phyloP scores from a whole-genome alignment of 2,113 vertebrate genomes.

The Semnornis frantzii region DNA sequence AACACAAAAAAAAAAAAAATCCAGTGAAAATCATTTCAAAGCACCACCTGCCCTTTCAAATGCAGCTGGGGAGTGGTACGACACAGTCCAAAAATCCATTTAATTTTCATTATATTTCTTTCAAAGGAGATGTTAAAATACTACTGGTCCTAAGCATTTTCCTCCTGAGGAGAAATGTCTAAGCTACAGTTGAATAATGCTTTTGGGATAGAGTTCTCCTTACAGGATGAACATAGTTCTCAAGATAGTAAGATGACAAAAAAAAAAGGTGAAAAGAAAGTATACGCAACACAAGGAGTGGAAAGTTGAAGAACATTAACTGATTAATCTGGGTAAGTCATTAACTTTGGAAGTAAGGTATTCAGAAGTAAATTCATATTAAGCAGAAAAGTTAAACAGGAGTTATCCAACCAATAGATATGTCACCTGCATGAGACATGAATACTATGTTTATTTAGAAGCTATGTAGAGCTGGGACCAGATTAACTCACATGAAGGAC shows the following conservation, averaged over 20 bases:
- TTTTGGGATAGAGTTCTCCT: not conserved
- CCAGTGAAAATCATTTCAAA: constrained; percentile 14
- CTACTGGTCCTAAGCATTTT: not conserved
- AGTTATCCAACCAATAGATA: not conserved
- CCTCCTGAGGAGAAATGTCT: not conserved
- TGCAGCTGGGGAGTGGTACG: not conserved
- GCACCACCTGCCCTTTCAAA: constrained; percentile 21
- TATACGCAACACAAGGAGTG: not conserved
- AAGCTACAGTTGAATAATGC: not conserved
- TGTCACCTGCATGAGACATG: not conserved
- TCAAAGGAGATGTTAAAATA: constrained; percentile 9
- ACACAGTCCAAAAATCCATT: not conserved
- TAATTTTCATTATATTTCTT: constrained; percentile 17
- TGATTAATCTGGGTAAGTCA: not conserved
- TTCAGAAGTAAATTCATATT: not conserved
- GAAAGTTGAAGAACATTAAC: not conserved
- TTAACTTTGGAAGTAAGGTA: not conserved
- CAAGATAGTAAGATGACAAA: not conserved
- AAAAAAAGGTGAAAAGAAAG: not conserved
- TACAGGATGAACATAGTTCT: not conserved
- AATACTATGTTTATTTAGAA: rapidly evolving
- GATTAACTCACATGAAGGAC: not conserved
- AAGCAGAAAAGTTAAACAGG: not conserved
- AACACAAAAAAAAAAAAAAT: not conserved
- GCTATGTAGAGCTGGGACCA: not conserved